A percentile compares a stretch with the other conserved stretches of the same genome.
Evolutionary conservation across 2,113 vertebrate species (phyloP).

Genomic region (Leucopsar rothschildi): DNA sequence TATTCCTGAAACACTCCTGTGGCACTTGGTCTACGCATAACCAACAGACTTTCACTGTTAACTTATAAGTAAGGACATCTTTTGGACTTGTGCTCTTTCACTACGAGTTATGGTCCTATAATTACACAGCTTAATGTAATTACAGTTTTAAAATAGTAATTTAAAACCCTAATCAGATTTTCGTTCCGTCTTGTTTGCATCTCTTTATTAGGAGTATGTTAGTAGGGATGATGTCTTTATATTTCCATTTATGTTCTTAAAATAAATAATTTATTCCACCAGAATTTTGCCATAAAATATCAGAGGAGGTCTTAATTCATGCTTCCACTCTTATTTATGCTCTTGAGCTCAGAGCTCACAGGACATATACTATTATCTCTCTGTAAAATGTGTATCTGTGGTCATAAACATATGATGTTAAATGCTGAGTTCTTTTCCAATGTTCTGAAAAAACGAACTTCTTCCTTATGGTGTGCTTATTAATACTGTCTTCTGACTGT

Average conservation of each 20-base stretch:
- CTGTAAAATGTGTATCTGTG: not conserved
- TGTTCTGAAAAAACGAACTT: not conserved
- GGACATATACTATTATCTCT: not conserved
- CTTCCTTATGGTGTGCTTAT: not conserved
- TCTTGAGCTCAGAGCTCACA: not conserved
- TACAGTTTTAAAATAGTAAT: constrained; percentile 34
- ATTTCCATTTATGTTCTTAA: not conserved
- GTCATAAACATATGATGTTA: not conserved
- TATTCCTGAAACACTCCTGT: not conserved
- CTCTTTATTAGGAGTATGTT: not conserved
- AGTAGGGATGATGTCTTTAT: not conserved
- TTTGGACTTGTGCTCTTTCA: not conserved
- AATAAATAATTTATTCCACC: not conserved
- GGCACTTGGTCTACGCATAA: not conserved
- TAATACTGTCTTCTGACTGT: not conserved
- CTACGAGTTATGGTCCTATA: not conserved
- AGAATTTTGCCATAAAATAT: not conserved
- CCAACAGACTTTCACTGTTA: not conserved
- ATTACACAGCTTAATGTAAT: constrained; percentile 17
- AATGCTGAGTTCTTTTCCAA: not conserved
- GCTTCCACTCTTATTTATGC: not conserved
- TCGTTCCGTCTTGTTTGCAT: not conserved
- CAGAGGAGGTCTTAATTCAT: not conserved
- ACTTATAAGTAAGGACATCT: not conserved
- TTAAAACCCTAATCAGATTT: constrained; percentile 30